These are phyloP conservation scores for Gasteruption jaculator DNA, from an alignment of 2,888 invertebrate genomes.

Conservation along the genomic window DNA sequence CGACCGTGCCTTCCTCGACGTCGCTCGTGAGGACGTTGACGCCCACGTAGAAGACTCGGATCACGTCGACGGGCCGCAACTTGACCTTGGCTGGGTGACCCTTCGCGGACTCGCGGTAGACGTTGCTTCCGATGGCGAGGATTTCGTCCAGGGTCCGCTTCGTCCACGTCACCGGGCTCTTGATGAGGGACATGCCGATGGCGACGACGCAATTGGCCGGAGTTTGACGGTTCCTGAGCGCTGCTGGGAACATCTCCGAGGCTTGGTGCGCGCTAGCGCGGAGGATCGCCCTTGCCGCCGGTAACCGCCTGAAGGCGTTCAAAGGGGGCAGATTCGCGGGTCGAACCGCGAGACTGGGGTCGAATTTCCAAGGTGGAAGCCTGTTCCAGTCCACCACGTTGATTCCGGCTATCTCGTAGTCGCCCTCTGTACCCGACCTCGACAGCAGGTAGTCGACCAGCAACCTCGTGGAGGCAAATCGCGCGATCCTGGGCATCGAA, in stretches of 20 bases:
- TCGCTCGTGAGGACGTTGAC: constrained; percentile 40
- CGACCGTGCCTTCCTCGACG: constrained; percentile 31
- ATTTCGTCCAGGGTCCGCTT: constrained; percentile 43
- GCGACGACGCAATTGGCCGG: constrained; percentile 42
- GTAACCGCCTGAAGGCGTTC: constrained; percentile 38
- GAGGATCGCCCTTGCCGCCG: constrained; percentile 40
- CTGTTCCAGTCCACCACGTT: constrained; percentile 38
- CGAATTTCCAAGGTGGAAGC: constrained; percentile 36
- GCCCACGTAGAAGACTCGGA: constrained; percentile 41
- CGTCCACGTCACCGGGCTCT: constrained; percentile 43
- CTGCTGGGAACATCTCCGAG: constrained; percentile 36
- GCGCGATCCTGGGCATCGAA: constrained; percentile 25
- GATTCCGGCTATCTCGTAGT: constrained; percentile 40
- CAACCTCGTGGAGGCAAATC: constrained; percentile 24
- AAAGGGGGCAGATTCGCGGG: constrained; percentile 40
- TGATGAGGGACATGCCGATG: constrained; percentile 40
- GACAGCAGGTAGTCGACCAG: constrained; percentile 26
- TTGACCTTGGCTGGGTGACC: constrained; percentile 18
- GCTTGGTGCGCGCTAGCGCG: constrained; percentile 37
- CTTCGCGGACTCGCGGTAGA: constrained; percentile 35
- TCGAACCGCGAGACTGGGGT: constrained; percentile 38
- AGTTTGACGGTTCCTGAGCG: constrained; percentile 33
- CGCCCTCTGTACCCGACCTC: constrained; percentile 26
- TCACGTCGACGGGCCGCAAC: constrained; percentile 34
- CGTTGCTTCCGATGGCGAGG: constrained; percentile 32